phyloP scores from a whole-genome alignment of 2,113 vertebrate genomes.

The Cheirogaleus medius region DNA sequence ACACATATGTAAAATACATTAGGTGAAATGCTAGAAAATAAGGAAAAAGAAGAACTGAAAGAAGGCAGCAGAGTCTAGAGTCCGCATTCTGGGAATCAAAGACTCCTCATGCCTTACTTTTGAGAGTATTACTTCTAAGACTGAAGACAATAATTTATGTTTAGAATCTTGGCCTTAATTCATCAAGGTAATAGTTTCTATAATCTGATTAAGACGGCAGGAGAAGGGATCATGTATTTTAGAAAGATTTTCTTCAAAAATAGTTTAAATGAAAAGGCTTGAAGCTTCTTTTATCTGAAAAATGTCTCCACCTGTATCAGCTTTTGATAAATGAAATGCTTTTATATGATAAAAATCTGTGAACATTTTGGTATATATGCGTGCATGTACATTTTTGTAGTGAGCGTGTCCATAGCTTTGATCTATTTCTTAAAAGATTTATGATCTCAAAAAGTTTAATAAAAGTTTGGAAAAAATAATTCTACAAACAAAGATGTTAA shows the following conservation, averaged over 20 bases:
- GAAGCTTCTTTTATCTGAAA: not conserved
- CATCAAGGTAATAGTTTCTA: not conserved
- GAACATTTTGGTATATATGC: not conserved
- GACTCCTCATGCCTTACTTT: not conserved
- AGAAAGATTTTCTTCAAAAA: constrained; percentile 22
- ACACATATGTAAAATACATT: not conserved
- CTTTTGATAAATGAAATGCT: constrained; percentile 22
- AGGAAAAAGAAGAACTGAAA: not conserved
- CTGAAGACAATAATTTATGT: not conserved
- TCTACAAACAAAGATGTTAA: not conserved
- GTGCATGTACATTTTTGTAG: not conserved
- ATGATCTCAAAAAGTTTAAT: constrained; percentile 3
- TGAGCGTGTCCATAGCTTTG: not conserved
- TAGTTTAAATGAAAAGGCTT: not conserved
- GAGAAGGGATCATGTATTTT: not conserved
- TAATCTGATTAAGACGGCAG: not conserved
- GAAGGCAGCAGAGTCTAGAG: not conserved
- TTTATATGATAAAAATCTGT: not conserved
- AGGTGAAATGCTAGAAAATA: not conserved
- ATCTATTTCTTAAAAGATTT: not conserved
- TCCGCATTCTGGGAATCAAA: not conserved
- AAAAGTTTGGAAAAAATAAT: not conserved
- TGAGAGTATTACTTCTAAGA: not conserved
- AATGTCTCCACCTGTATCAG: not conserved
- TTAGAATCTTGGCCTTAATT: not conserved